Conservation (phyloP, 2,797 vertebrate species). For the Sarcophilus harrisii region DNA sequence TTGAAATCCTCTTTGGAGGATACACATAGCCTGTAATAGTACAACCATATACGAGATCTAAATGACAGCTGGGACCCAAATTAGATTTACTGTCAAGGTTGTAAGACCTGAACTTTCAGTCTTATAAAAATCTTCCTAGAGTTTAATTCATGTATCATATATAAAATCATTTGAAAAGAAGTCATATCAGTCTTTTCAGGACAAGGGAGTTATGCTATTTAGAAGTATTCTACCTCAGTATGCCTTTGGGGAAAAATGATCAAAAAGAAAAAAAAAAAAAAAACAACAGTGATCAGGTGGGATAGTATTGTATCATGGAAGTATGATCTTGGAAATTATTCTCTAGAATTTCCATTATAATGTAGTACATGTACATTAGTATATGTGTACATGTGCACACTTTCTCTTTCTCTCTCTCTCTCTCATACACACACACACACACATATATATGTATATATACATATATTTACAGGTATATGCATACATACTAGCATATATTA, state of each 20-base stretch:
- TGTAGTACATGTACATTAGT: accelerated
- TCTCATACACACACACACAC: too few relatives aligned
- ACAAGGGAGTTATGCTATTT: neutral
- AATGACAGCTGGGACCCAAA: neutral
- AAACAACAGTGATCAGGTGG: neutral
- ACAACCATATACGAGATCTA: neutral
- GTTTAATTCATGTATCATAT: neutral
- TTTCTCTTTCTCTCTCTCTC: too few relatives aligned
- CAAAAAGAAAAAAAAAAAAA: neutral
- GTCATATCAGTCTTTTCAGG: neutral
- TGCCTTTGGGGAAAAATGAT: neutral
- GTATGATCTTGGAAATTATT: neutral
- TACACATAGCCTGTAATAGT: neutral
- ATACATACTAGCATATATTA: too few relatives aligned
- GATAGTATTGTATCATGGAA: neutral
- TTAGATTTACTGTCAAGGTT: neutral
- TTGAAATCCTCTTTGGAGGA: neutral
- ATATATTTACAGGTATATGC: too few relatives aligned
- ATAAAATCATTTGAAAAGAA: neutral
- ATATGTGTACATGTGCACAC: neutral
- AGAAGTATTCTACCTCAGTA: neutral
- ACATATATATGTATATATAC: too few relatives aligned
- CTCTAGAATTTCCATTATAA: neutral
- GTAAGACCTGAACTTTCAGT: neutral
- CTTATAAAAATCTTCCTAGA: neutral